Percentiles rank a stretch among this genome's conserved stretches.
Evolutionary conservation across 2,797 vertebrate genomes (phyloP).

Genomic region (Malurus splendens): DNA sequence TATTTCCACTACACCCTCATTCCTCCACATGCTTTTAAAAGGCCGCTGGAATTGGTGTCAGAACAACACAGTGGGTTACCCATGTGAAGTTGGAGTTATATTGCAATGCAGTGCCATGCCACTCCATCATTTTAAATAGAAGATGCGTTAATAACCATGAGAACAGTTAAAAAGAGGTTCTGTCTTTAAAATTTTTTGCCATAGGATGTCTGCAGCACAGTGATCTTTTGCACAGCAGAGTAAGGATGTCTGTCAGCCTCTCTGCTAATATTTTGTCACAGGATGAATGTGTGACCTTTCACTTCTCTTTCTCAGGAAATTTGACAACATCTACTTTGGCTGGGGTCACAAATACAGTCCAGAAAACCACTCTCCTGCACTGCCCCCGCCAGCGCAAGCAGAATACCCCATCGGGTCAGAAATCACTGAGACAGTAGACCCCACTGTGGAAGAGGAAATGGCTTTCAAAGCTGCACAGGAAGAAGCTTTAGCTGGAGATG

Average conservation of each 20-base stretch:
- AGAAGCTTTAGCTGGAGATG: constrained; percentile 63
- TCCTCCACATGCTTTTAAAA: not conserved
- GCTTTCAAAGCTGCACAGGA: constrained; percentile 73
- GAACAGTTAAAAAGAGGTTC: not conserved
- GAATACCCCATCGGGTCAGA: constrained; percentile 82
- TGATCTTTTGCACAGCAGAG: not conserved
- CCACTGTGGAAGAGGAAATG: constrained; percentile 82
- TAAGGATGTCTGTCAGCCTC: not conserved
- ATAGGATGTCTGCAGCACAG: not conserved
- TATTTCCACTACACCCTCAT: not conserved
- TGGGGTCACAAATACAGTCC: constrained; percentile 89
- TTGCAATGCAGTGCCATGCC: not conserved
- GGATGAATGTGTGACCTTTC: not conserved
- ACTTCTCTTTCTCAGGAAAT: constrained; percentile 74
- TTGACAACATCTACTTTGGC: constrained; percentile 91
- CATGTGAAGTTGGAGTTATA: not conserved
- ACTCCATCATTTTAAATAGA: not conserved
- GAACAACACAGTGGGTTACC: not conserved
- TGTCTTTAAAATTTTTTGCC: not conserved
- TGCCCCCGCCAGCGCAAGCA: constrained; percentile 66
- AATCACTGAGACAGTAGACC: constrained; percentile 79
- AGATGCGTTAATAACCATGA: not conserved
- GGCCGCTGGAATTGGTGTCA: not conserved
- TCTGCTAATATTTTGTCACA: not conserved
- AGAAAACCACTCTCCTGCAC: constrained; percentile 71